Evolutionary conservation across 2,797 vertebrate species (phyloP), one percentile per base, ranked within the genome.

Genomic region (Mormyrops attenuatus): DNA sequence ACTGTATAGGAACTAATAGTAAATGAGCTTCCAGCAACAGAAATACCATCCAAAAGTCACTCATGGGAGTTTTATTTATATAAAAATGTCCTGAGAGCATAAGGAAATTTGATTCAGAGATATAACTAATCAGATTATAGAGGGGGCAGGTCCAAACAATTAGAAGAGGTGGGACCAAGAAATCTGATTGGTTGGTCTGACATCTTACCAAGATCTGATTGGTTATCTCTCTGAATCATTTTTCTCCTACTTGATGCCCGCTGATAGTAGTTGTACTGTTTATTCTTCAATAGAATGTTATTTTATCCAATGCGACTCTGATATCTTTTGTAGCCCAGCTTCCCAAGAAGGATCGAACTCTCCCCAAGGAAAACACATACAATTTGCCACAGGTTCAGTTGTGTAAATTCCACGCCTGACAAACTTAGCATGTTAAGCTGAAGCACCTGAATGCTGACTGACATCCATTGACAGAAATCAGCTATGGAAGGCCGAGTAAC

Each of bases 401-500:
- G 17, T 80, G 73, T 80, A 47, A 41, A 41, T 80, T 80, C 15
- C 38, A 80, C 0, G 17, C 38, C 41, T 80, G 17, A 80, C 38
- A 44, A 44, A 47, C 38, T 7, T 47, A 17, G 17, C 73, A 80
- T 80, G 73, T 47, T 20, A 47, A 50, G 26, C 49, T 26, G 47
- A 30, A 85, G 84, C 38, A 85, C 49, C 49, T 53, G 50, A 85
- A 3, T 30, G 50, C 22, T 17, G 84, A 30, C 22, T 85, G 84
- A 52, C 84, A 85, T 9, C 44, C 84, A 30, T 85, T 85, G 84
- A 85, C 84, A 52, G 84, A 50, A 53, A 15, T 85, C 50, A 85
- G 22, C 26, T 5, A 50, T 15, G 47, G 22, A 85, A 53, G 84
- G 3, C 9, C 53, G 84, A 80, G 22, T 49, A 85, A 53, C 47